Conservation (phyloP, 2,888 invertebrate genomes). For the Prenolepis imparis region DNA sequence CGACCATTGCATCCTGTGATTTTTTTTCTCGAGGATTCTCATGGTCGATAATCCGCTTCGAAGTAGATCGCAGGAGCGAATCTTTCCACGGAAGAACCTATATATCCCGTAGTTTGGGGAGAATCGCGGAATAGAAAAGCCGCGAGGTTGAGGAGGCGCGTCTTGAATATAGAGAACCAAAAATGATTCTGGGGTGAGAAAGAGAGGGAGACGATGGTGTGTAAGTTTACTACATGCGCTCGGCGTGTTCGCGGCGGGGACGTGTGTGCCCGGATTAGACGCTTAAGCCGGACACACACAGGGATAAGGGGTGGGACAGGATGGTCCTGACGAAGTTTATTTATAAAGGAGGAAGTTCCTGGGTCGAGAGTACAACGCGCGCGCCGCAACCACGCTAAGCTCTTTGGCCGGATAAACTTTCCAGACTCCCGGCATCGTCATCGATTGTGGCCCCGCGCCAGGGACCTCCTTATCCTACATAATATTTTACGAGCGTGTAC, state of each 20-base stretch:
- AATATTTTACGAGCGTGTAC: constrained; percentile 80
- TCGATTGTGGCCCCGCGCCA: constrained; percentile 82
- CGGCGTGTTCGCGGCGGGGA: constrained; percentile 22
- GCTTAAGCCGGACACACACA: constrained; percentile 66
- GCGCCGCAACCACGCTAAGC: constrained; percentile 73
- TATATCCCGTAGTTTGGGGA: background rate
- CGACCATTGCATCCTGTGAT: constrained; percentile 11
- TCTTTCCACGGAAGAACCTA: background rate
- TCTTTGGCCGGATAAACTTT: constrained; percentile 81
- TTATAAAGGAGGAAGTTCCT: constrained; percentile 76
- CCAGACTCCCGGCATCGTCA: constrained; percentile 79
- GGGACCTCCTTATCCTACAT: constrained; percentile 81
- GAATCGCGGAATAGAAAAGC: constrained; percentile 26
- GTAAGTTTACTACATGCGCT: constrained; percentile 54
- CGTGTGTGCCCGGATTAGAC: constrained; percentile 60
- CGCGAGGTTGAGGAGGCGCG: constrained; percentile 29
- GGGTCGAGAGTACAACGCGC: constrained; percentile 63
- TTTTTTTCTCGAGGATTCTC: background rate
- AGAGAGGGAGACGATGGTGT: background rate
- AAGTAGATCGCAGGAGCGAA: constrained; percentile 4
- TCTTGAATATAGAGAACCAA: constrained; percentile 24
- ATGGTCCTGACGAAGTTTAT: constrained; percentile 77
- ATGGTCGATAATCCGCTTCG: constrained; percentile 42
- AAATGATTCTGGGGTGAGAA: background rate
- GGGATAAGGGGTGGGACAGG: constrained; percentile 49